Evolutionary conservation across 2,888 invertebrate genomes (phyloP).

Genomic region (Ennomos erosarius): DNA sequence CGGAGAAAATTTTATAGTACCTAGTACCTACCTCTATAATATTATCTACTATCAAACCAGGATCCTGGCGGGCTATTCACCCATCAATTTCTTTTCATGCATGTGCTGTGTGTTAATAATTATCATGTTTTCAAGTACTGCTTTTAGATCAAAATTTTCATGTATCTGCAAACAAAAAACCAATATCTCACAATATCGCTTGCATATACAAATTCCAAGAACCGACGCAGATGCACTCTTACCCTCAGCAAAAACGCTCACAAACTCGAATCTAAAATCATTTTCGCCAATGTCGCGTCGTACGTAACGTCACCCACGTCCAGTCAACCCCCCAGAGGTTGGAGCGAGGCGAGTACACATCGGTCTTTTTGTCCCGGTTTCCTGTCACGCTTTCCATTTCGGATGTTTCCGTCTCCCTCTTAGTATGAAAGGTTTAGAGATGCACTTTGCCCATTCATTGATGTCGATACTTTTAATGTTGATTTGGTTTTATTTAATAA

Average conservation of each 20-base stretch:
- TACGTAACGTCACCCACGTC: conserved; percentile 42
- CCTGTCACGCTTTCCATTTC: conserved; percentile 73
- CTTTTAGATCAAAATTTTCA: too few relatives aligned
- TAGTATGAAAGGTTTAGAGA: conserved; percentile 28
- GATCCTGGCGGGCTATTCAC: too few relatives aligned
- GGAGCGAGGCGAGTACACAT: conserved; percentile 58
- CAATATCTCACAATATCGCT: background rate
- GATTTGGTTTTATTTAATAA: background rate
- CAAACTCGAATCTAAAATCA: conserved; percentile 37
- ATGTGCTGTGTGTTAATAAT: too few relatives aligned
- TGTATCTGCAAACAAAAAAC: too few relatives aligned
- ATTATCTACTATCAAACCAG: too few relatives aligned
- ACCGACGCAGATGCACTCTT: conserved; percentile 32
- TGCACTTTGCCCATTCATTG: conserved; percentile 18
- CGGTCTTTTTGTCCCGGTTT: conserved; percentile 73
- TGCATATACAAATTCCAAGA: conserved; percentile 21
- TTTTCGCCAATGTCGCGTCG: conserved; percentile 34
- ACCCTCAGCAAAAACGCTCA: conserved; percentile 30
- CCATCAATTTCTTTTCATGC: too few relatives aligned
- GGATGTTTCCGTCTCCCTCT: conserved; percentile 58
- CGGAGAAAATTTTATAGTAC: too few relatives aligned
- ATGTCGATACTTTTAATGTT: conserved; percentile 8
- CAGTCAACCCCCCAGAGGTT: conserved; percentile 57
- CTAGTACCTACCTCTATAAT: too few relatives aligned
- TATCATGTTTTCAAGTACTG: conserved; percentile 3